These are phyloP conservation scores for Pagetopsis macropterus DNA, from an alignment of 2,797 vertebrate species.

Conservation along the genomic window DNA sequence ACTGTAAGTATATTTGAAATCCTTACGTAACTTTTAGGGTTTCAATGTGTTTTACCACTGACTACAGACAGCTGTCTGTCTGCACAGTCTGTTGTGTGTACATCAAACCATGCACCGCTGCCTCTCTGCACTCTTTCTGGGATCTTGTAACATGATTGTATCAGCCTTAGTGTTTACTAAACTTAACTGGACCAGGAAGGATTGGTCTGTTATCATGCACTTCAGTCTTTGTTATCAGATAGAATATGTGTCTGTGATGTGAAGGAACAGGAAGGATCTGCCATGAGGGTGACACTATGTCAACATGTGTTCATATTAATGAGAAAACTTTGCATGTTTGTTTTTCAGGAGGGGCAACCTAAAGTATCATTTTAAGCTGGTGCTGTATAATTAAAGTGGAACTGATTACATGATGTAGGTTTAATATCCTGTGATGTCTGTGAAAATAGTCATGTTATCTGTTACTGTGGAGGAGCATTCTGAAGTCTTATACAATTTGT, in stretches of 20 bases:
- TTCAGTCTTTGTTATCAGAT: too few relatives aligned
- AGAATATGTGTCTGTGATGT: neutral
- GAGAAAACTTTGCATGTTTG: neutral
- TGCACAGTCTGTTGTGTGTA: neutral
- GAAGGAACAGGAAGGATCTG: conserved; percentile 3
- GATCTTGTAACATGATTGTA: conserved; percentile 13
- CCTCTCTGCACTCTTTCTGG: conserved; percentile 7
- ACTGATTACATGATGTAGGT: too few relatives aligned
- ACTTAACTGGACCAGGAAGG: neutral
- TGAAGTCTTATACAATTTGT: too few relatives aligned
- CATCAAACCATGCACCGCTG: neutral
- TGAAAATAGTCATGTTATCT: too few relatives aligned
- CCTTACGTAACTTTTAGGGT: neutral
- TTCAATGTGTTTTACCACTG: neutral
- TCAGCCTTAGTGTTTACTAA: conserved; percentile 40
- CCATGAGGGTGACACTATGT: neutral
- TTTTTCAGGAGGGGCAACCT: neutral
- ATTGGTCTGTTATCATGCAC: neutral
- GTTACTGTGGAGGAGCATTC: too few relatives aligned
- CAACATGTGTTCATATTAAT: conserved; percentile 5
- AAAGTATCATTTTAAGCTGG: too few relatives aligned
- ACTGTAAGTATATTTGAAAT: neutral
- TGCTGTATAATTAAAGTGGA: too few relatives aligned
- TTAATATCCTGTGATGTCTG: too few relatives aligned
- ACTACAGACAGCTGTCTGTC: too few relatives aligned